Percentiles rank a stretch among this genome's conserved stretches.
Conservation (phyloP, 2,113 vertebrate genomes). For the Centropus unirufus region DNA sequence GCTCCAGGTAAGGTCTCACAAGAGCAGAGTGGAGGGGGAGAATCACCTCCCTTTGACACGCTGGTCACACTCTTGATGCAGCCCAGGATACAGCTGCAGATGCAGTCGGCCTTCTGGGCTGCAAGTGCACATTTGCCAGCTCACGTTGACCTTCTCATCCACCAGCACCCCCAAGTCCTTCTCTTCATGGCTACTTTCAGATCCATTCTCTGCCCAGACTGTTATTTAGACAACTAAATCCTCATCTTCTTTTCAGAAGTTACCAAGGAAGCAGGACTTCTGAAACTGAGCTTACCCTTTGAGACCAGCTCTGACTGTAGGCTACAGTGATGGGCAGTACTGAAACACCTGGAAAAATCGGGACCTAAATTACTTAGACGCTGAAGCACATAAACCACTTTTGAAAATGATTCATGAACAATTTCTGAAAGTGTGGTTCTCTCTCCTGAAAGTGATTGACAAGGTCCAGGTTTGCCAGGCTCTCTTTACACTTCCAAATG, state of each 20-base stretch:
- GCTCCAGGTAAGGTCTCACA: too few relatives aligned
- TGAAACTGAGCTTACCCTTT: background rate
- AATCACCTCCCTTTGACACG: too few relatives aligned
- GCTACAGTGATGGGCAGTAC: background rate
- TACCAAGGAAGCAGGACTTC: background rate
- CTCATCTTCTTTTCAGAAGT: background rate
- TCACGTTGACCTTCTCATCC: too few relatives aligned
- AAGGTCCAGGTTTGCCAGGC: rapidly evolving
- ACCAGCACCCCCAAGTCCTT: too few relatives aligned
- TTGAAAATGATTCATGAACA: rapidly evolving
- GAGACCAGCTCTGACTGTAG: background rate
- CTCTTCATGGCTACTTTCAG: too few relatives aligned
- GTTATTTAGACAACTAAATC: background rate
- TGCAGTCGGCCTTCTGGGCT: too few relatives aligned
- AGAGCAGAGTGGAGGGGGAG: too few relatives aligned
- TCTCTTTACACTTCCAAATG: background rate
- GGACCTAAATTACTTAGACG: background rate
- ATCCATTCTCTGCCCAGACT: too few relatives aligned
- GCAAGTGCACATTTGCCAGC: too few relatives aligned
- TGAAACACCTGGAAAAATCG: background rate
- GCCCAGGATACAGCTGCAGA: too few relatives aligned
- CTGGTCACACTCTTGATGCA: too few relatives aligned
- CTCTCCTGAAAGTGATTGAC: background rate
- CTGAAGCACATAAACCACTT: background rate
- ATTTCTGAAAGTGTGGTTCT: background rate